These are phyloP conservation scores for Galerucella pusilla DNA, from an alignment of 2,888 invertebrate species.

Conservation along the genomic window DNA sequence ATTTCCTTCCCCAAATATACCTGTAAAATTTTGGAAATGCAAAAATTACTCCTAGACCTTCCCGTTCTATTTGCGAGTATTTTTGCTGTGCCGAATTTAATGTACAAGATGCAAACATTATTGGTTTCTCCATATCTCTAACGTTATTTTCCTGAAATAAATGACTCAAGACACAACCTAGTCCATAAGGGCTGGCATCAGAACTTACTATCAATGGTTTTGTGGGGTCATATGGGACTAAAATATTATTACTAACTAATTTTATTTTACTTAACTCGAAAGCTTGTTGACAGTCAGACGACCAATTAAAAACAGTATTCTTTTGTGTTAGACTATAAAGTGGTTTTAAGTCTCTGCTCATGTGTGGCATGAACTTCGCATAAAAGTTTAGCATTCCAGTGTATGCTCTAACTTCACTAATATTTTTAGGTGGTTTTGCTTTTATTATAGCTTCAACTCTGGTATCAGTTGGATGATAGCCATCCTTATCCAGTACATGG, in stretches of 20 bases:
- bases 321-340: constrained; percentile 18
- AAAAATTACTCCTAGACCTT: constrained; percentile 23
- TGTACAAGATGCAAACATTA: constrained; percentile 19
- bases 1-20: constrained; percentile 26
- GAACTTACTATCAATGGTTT: constrained; percentile 21
- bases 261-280: background rate
- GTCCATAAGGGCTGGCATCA: constrained; percentile 10
- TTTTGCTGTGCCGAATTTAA: constrained; percentile 19
- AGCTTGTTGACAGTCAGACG: background rate
- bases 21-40: constrained; percentile 23
- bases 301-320: constrained; percentile 10
- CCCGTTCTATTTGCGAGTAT: constrained; percentile 21
- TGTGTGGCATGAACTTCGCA: constrained; percentile 16
- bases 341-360: constrained; percentile 19
- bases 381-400: constrained; percentile 23
- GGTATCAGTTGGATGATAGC: constrained; percentile 16
- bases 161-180: constrained; percentile 21
- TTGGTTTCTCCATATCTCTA: constrained; percentile 18
- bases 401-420: constrained; percentile 11
- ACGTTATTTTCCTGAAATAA: constrained; percentile 9
- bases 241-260: constrained; percentile 9
- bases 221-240: constrained; percentile 18
- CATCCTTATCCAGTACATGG: background rate
- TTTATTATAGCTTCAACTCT: constrained; percentile 23
- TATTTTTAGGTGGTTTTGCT: constrained; percentile 12